These are phyloP conservation scores for Malacoctenus gilli DNA, from an alignment of 2,797 vertebrate species.

Conservation along the genomic window DNA sequence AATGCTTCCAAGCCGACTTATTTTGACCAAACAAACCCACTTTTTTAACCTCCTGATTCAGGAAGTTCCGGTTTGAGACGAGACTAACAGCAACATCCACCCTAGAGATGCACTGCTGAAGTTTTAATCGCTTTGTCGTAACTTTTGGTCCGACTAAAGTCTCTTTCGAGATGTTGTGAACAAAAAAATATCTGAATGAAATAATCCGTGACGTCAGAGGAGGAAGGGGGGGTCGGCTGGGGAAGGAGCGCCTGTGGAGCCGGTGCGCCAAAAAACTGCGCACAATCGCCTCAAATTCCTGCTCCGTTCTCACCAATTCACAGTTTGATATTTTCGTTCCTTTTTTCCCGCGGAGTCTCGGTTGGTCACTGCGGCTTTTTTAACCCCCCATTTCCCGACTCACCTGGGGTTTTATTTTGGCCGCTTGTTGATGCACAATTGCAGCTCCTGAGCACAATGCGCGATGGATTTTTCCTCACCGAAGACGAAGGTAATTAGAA, in stretches of 20 bases:
- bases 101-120: too few relatives aligned
- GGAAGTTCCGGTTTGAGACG: too few relatives aligned
- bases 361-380: constrained; percentile 28
- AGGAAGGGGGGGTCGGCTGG: constrained; percentile 22
- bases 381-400: too few relatives aligned
- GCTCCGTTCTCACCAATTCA: background rate
- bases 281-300: constrained; percentile 32
- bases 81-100: too few relatives aligned
- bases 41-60: background rate
- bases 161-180: too few relatives aligned
- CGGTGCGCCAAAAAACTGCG: constrained; percentile 43
- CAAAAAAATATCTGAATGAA: constrained; percentile 58
- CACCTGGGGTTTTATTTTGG: too few relatives aligned
- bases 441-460: too few relatives aligned
- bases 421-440: too few relatives aligned
- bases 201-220: constrained; percentile 71
- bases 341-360: background rate
- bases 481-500: too few relatives aligned
- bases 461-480: too few relatives aligned
- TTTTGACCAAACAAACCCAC: background rate
- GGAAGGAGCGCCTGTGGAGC: constrained; percentile 44
- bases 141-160: too few relatives aligned
- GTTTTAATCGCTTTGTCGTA: too few relatives aligned
- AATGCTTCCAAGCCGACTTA: background rate
- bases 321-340: background rate